A percentile compares a stretch with the other conserved stretches of the same genome.
Evolutionary conservation across 2,113 vertebrate species (phyloP).

Genomic region (Oryzias woworae): DNA sequence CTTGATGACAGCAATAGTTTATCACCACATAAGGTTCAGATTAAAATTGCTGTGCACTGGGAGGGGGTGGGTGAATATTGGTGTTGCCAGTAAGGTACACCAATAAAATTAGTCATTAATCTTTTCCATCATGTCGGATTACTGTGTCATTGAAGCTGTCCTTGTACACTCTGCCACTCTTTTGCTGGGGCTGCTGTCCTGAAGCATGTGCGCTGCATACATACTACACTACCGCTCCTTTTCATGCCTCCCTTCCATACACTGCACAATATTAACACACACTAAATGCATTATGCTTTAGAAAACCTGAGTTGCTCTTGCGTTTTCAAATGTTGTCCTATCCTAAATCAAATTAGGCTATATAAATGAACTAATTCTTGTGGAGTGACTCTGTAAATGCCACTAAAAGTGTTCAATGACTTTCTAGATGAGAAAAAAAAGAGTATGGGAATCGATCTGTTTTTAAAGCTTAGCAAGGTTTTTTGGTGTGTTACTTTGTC

Average conservation of each 20-base stretch:
- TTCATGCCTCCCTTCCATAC: neutral
- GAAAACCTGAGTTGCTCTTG: neutral
- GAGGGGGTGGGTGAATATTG: neutral
- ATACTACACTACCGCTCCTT: neutral
- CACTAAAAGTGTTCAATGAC: conserved; percentile 25
- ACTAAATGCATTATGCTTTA: neutral
- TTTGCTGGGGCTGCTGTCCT: conserved; percentile 8
- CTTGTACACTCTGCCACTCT: conserved; percentile 17
- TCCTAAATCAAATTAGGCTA: neutral
- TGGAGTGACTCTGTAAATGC: conserved; percentile 31
- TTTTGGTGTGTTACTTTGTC: too few species aligned
- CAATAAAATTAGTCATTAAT: conserved; percentile 10
- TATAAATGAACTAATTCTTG: conserved; percentile 8
- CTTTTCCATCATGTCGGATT: neutral
- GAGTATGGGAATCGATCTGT: conserved; percentile 29
- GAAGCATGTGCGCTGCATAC: neutral
- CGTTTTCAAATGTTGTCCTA: neutral
- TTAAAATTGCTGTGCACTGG: conserved; percentile 6
- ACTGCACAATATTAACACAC: neutral
- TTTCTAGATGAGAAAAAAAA: conserved; percentile 31
- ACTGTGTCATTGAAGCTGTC: conserved; percentile 25
- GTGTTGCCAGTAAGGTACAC: conserved; percentile 15
- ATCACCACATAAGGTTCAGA: neutral
- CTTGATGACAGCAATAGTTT: conserved; percentile 22
- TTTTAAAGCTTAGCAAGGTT: conserved; percentile 5